These are phyloP conservation scores for Palythoa heliodiscus DNA, from an alignment of 92 coral and sea anemone species.

Conservation along the genomic window DNA sequence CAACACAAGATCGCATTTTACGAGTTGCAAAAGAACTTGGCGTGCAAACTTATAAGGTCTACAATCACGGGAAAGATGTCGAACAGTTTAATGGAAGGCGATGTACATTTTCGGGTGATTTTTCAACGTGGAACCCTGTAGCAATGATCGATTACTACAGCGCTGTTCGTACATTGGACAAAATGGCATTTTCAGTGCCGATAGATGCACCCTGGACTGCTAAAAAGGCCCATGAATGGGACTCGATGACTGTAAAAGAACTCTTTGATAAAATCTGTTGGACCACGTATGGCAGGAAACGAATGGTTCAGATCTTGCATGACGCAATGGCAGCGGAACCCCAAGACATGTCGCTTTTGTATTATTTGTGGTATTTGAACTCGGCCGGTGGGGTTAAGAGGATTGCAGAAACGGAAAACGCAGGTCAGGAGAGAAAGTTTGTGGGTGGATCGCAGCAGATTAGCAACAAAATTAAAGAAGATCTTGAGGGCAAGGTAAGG, in stretches of 20 bases:
- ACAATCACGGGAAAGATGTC: slow-evolving; percentile 72
- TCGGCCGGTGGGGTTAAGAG: slow-evolving; percentile 82
- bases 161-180: slow-evolving; percentile 71
- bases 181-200: slow-evolving; percentile 76
- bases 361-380: slow-evolving; percentile 92
- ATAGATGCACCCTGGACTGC: slow-evolving; percentile 88
- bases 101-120: slow-evolving; percentile 71
- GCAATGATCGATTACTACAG: slow-evolving; percentile 88
- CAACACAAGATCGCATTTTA: slow-evolving; percentile 91
- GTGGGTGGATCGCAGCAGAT: slow-evolving; percentile 98
- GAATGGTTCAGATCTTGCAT: slow-evolving; percentile 86
- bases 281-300: slow-evolving; percentile 84
- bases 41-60: slow-evolving; percentile 79
- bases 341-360: slow-evolving; percentile 89
- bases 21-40: slow-evolving; percentile 95
- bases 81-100: slow-evolving; percentile 81
- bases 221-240: slow-evolving; percentile 88
- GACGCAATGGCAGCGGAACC: slow-evolving; percentile 99
- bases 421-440: slow-evolving; percentile 94
- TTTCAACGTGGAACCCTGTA: slow-evolving; percentile 89
- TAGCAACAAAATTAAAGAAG: slow-evolving; percentile 78
- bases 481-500: slow-evolving; percentile 81
- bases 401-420: slow-evolving; percentile 84
- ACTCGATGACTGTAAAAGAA: slow-evolving; percentile 86
- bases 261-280: slow-evolving; percentile 83